Conservation (phyloP, 1,140 invertebrate species). For the Psilanteris sp. region DNA sequence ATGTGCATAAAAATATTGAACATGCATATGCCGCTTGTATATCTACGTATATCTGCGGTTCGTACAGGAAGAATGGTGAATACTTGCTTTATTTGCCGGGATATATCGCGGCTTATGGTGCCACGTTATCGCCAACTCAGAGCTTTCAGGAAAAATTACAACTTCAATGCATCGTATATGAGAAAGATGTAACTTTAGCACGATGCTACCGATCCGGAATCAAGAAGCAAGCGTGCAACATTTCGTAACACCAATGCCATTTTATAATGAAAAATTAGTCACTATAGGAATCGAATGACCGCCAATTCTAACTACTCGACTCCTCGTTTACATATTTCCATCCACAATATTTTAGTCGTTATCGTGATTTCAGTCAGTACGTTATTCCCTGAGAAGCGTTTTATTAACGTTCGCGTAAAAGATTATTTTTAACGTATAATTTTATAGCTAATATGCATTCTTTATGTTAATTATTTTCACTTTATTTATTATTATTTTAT, state of each 20-base stretch:
- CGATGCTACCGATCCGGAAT: constrained; percentile 56
- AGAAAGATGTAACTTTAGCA: constrained; percentile 58
- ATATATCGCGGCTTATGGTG: constrained; percentile 64
- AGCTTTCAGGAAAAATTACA: constrained; percentile 64
- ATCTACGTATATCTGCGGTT: constrained; percentile 49
- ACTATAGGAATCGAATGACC: constrained; percentile 41
- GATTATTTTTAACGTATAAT: too few relatives aligned
- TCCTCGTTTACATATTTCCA: constrained; percentile 50
- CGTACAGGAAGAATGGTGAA: constrained; percentile 45
- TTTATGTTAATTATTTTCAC: too few relatives aligned
- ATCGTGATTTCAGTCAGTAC: constrained; percentile 42
- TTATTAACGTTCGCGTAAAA: too few relatives aligned
- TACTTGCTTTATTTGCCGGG: constrained; percentile 61
- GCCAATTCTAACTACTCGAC: constrained; percentile 20
- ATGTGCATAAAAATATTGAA: constrained; percentile 64
- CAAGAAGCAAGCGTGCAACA: constrained; percentile 25
- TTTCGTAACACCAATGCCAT: constrained; percentile 21
- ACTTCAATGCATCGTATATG: constrained; percentile 57
- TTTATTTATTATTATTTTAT: too few relatives aligned
- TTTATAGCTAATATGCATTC: too few relatives aligned
- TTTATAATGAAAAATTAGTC: constrained; percentile 57
- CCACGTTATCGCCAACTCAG: constrained; percentile 63
- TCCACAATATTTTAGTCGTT: constrained; percentile 32
- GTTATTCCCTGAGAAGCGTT: constrained; percentile 7
- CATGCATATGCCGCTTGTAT: constrained; percentile 54